These are phyloP conservation scores for Glaucidium brasilianum DNA, from an alignment of 2,113 vertebrate genomes.

Conservation along the genomic window DNA sequence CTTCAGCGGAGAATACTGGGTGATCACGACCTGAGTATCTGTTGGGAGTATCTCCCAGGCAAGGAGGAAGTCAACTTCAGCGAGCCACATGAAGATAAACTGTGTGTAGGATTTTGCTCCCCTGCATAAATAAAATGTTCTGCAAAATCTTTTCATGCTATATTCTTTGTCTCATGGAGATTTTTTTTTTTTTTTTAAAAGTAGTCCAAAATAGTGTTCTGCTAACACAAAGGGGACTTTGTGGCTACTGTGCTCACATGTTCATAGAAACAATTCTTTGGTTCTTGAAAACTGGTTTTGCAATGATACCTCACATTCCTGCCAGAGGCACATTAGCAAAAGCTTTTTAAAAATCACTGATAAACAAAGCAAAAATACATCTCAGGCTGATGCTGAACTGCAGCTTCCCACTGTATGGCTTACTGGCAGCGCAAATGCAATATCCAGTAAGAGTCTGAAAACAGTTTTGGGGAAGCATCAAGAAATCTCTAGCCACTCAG, in stretches of 20 bases:
- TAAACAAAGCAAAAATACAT: not conserved
- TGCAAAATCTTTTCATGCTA: not conserved
- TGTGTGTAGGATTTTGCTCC: not conserved
- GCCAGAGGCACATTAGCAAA: not conserved
- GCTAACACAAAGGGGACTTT: not conserved
- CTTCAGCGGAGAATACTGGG: not conserved
- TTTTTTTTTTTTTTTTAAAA: too few species aligned
- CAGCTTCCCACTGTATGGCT: not conserved
- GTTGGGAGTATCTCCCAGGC: not conserved
- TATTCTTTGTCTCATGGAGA: not conserved
- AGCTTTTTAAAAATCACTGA: not conserved
- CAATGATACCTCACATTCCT: not conserved
- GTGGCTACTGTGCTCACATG: not conserved
- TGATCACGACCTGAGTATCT: not conserved
- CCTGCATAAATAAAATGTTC: not conserved
- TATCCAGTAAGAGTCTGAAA: not conserved
- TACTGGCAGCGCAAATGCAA: not conserved
- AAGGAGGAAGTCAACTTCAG: not conserved
- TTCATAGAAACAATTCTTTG: not conserved
- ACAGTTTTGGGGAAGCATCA: not conserved
- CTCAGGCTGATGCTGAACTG: not conserved
- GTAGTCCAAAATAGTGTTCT: not conserved
- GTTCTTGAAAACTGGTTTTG: constrained; percentile 6
- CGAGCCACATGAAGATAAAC: not conserved
- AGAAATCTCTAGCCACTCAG: not conserved